Evolutionary conservation across 2,797 vertebrate genomes (phyloP).

Genomic region (Balearica regulorum): DNA sequence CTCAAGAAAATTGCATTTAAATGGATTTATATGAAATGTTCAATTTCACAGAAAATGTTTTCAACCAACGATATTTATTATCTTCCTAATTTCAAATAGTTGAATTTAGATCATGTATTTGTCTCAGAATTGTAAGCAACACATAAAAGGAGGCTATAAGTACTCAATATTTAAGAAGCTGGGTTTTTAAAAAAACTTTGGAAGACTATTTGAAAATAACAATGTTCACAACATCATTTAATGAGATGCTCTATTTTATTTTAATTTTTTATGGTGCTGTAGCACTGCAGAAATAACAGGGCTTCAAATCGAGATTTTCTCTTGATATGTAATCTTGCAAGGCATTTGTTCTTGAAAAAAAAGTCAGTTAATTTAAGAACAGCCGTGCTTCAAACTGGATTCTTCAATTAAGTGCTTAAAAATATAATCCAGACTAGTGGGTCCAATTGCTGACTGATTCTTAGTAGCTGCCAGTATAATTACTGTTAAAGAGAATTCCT

Average conservation of each 20-base stretch:
- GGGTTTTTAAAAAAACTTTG: not conserved
- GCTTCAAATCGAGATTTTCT: not conserved
- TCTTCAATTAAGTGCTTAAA: not conserved
- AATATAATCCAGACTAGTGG: not conserved
- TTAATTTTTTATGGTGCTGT: not conserved
- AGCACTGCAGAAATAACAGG: not conserved
- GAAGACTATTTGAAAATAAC: not conserved
- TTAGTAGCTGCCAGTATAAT: not conserved
- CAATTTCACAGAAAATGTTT: not conserved
- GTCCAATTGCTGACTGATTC: not conserved
- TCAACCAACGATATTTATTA: not conserved
- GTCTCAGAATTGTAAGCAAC: not conserved
- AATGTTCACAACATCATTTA: not conserved
- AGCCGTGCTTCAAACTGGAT: not conserved
- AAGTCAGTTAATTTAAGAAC: not conserved
- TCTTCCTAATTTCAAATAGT: not conserved
- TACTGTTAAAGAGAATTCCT: not conserved
- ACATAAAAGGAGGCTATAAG: not conserved
- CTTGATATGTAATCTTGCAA: not conserved
- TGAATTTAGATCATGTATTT: not conserved
- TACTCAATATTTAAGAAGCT: not conserved
- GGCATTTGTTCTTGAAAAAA: not conserved
- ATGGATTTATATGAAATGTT: not conserved
- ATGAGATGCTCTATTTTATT: not conserved
- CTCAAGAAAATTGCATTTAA: not conserved